These are phyloP conservation scores for Esox lucius DNA, from an alignment of 2,797 vertebrate species.

Conservation along the genomic window DNA sequence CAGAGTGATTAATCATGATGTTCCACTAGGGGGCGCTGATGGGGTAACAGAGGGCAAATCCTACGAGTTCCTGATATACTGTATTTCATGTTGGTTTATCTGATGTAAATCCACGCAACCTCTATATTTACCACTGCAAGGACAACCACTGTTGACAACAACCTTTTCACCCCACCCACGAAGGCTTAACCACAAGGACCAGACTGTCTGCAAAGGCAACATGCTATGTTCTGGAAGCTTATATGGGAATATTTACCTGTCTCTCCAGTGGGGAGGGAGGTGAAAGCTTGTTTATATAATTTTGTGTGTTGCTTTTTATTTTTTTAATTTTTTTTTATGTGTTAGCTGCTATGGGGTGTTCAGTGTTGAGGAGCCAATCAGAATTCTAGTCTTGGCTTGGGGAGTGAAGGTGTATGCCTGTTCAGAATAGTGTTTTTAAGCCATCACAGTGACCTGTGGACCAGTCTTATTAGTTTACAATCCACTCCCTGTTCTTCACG, in stretches of 20 bases:
- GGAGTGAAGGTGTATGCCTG: slow-evolving; percentile 26
- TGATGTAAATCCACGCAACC: neutral
- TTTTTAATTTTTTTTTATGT: slow-evolving; percentile 51
- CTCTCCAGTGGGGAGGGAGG: slow-evolving; percentile 17
- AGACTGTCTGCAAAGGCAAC: neutral
- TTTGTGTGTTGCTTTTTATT: slow-evolving; percentile 48
- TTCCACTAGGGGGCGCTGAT: slow-evolving; percentile 13
- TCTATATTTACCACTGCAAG: neutral
- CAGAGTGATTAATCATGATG: slow-evolving; percentile 20
- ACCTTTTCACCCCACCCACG: neutral
- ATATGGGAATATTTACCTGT: slow-evolving; percentile 15
- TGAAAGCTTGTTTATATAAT: slow-evolving; percentile 25
- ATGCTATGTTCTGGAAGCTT: slow-evolving; percentile 41
- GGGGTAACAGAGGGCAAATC: neutral
- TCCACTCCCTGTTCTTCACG: too few species aligned
- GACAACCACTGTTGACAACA: neutral
- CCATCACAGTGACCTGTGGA: neutral
- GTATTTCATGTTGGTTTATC: neutral
- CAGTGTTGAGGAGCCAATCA: slow-evolving; percentile 58
- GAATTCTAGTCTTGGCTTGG: slow-evolving; percentile 36
- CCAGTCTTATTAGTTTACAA: too few species aligned
- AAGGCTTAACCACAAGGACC: too few species aligned
- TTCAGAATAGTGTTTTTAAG: slow-evolving; percentile 15
- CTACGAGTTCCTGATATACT: neutral
- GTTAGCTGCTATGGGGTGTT: slow-evolving; percentile 77